These are phyloP conservation scores for Turnix velox DNA, from an alignment of 2,113 vertebrate species.

Conservation along the genomic window DNA sequence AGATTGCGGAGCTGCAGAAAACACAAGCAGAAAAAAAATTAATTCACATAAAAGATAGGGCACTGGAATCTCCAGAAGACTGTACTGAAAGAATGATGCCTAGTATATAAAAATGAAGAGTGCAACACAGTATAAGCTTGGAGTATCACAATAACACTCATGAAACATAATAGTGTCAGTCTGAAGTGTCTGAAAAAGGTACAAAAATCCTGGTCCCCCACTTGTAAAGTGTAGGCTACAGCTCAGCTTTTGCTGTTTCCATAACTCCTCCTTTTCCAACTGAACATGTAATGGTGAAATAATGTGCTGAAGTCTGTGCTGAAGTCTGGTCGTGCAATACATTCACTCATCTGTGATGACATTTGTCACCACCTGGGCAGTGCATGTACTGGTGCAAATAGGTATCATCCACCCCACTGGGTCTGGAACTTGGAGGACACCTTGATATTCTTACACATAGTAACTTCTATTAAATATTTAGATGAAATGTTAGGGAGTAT, in stretches of 20 bases:
- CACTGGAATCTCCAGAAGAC: neutral
- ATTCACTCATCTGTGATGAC: neutral
- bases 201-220: neutral
- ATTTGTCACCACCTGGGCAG: neutral
- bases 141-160: neutral
- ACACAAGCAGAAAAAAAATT: neutral
- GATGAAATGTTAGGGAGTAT: neutral
- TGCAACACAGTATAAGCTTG: neutral
- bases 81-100: neutral
- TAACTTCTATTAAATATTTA: neutral
- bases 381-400: fast-evolving
- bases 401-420: neutral
- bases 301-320: neutral
- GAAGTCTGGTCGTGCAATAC: neutral
- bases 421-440: neutral
- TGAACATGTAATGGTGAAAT: fast-evolving
- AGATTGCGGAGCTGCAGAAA: neutral
- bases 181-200: neutral
- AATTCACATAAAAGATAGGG: neutral
- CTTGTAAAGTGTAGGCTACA: neutral
- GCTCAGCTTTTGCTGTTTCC: neutral
- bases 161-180: neutral
- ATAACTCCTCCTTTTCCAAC: neutral
- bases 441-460: fast-evolving
- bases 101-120: neutral